Evolutionary conservation across 2,113 vertebrate genomes (phyloP), one percentile per base, ranked within the genome.

Genomic region (Eulacestoma nigropectus): DNA sequence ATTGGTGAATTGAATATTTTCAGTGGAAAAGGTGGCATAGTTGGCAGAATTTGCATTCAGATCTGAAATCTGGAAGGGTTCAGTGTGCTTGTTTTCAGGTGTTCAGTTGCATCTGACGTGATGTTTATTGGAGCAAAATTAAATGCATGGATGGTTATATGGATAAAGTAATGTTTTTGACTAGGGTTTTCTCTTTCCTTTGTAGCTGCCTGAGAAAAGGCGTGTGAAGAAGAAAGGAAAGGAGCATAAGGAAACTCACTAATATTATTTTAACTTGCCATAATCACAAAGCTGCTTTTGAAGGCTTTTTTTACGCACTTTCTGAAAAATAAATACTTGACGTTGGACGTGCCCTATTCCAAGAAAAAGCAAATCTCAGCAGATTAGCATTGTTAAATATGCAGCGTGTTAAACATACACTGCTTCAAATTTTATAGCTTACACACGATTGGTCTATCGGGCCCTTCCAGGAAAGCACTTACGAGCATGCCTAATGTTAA

Each of bases 401-500:
- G 85, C 37, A 0, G 79, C 69, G 92, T 84, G 76, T 96, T 96
- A 92, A 96, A 88, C 79, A 86, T 90, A 92, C 80, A 35, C 46
- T 67, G 72, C 93, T 90, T 97, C 92, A 89, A 10, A 93, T 96
- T 97, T 96, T 96, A 97, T 94, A 87, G 93, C 76, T 96, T 69
- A 14, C 20, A 88, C 75, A 41, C 63, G 64, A 96, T 96, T 95
- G 95, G 95, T 90, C 90, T 93, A 4, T 82, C 27, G 13, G 90
- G 92, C 80, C 92, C 88, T 96, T 96, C 96, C 96, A 96, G 95
- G 90, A 96, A 94, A 96, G 93, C 96, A 96, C 96, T 97, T 90
- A 96, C 3, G 14, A 94, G 90, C 95, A 95, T 75, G 93, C 92
- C 87, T 96, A 94, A 97, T 81, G 93, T 75, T 96, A 93, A 96